A percentile compares a stretch with the other conserved stretches of the same genome.
Conservation (phyloP, 2,113 vertebrate species). For the Phaethon lepturus region DNA sequence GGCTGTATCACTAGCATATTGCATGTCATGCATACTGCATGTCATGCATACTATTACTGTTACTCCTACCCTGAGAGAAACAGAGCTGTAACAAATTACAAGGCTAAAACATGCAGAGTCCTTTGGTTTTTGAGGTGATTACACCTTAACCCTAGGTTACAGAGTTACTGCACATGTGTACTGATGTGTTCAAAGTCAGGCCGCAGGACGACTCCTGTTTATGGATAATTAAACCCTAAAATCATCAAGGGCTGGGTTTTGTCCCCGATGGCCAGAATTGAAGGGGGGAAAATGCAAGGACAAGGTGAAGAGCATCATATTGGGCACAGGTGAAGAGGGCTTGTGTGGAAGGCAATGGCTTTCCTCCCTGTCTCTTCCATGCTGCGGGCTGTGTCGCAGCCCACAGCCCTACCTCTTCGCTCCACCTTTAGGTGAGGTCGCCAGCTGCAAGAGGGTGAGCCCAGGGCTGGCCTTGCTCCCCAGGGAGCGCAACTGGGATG, state of each 20-base stretch:
- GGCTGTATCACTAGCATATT: not conserved
- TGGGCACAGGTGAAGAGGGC: not conserved
- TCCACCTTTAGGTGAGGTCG: not conserved
- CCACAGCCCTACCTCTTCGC: not conserved
- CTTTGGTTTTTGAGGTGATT: not conserved
- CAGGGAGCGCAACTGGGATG: not conserved
- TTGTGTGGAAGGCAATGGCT: not conserved
- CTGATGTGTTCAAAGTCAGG: not conserved
- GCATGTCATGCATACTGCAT: not conserved
- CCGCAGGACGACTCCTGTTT: not conserved
- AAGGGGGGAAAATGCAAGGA: not conserved
- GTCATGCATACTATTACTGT: not conserved
- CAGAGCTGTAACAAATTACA: not conserved
- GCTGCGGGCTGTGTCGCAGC: not conserved
- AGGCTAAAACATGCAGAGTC: not conserved
- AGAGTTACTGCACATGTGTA: not conserved
- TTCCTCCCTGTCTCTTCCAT: accelerated
- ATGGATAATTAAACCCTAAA: not conserved
- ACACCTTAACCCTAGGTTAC: not conserved
- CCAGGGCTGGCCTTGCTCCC: not conserved
- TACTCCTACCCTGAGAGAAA: not conserved
- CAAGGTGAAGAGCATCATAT: accelerated
- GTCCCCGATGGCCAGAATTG: not conserved
- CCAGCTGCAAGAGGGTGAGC: not conserved
- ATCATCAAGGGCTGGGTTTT: not conserved